Evolutionary conservation across 1,140 invertebrate genomes (phyloP).

Genomic region (Rhyacophila brunnea): DNA sequence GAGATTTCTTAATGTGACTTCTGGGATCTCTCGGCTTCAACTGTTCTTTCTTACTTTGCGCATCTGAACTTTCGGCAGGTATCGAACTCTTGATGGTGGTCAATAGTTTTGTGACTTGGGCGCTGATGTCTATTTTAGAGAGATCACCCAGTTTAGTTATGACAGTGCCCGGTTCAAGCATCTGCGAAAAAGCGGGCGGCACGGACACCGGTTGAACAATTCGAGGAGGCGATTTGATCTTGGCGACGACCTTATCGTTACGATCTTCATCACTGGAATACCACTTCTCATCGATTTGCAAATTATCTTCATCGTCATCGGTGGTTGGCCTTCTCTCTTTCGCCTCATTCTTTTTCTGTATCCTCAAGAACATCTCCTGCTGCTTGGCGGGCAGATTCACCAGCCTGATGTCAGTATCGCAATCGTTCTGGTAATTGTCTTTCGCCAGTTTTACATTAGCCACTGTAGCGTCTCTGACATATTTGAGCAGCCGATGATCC

Average conservation of each 20-base stretch:
- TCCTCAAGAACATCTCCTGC: conserved; percentile 63
- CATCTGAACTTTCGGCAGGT: conserved; percentile 36
- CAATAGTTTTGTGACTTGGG: conserved; percentile 68
- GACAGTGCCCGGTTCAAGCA: conserved; percentile 53
- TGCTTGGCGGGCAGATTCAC: conserved; percentile 61
- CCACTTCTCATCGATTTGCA: conserved; percentile 68
- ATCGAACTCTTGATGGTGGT: conserved; percentile 58
- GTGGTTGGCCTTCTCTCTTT: conserved; percentile 51
- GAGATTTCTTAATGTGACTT: conserved; percentile 23
- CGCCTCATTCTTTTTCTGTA: conserved; percentile 48
- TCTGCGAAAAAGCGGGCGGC: conserved; percentile 31
- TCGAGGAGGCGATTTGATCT: conserved; percentile 44
- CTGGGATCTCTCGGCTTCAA: conserved; percentile 37
- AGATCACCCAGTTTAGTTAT: conserved; percentile 67
- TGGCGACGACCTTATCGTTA: conserved; percentile 31
- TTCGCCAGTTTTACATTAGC: conserved; percentile 30
- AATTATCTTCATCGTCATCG: conserved; percentile 54
- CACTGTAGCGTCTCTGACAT: conserved; percentile 43
- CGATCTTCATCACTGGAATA: conserved; percentile 73
- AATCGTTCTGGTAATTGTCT: conserved; percentile 45
- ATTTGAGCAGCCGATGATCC: conserved; percentile 51
- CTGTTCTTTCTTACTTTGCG: conserved; percentile 39
- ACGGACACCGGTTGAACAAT: conserved; percentile 35
- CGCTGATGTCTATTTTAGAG: conserved; percentile 72
- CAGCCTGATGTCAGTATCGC: conserved; percentile 53